Conservation (phyloP, 92 coral and sea anemone species). For the Plumapathes pennacea region DNA sequence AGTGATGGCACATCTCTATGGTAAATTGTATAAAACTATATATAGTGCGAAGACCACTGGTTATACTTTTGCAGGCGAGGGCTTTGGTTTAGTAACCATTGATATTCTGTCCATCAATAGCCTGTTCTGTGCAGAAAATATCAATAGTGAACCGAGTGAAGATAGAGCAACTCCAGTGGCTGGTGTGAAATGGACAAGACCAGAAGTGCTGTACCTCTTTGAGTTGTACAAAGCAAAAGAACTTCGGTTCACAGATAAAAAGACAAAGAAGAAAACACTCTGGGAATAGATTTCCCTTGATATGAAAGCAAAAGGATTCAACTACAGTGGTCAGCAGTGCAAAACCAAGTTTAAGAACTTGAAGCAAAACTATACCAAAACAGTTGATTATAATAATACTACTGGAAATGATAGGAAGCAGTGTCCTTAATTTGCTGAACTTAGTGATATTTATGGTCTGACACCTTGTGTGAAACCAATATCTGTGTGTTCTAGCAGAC, state of each 20-base stretch:
- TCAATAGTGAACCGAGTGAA: no score
- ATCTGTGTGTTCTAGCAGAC: constrained; percentile 57
- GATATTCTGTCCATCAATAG: no score
- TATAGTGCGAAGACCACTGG: no score
- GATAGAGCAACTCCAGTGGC: no score
- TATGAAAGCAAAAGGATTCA: constrained; percentile 34
- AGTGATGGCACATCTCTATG: no score
- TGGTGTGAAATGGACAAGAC: constrained; percentile 44
- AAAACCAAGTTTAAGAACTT: constrained; percentile 54
- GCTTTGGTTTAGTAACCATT: no score
- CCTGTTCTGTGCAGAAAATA: no score
- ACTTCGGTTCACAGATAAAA: constrained; percentile 33
- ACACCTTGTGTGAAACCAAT: constrained; percentile 44
- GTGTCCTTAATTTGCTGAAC: constrained; percentile 57
- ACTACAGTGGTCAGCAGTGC: constrained; percentile 37
- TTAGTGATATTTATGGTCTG: constrained; percentile 50
- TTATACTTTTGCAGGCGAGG: no score
- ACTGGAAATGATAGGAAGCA: constrained; percentile 49
- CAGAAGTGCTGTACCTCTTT: constrained; percentile 28
- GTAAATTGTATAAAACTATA: no score
- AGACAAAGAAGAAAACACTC: constrained; percentile 51
- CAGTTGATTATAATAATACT: constrained; percentile 55
- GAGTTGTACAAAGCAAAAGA: constrained; percentile 40
- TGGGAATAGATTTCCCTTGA: constrained; percentile 52
- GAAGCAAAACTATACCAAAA: constrained; percentile 52